Base-by-base conservation (phyloP, 2,113 vertebrate genomes). In the Cochlearius cochlearius region DNA sequence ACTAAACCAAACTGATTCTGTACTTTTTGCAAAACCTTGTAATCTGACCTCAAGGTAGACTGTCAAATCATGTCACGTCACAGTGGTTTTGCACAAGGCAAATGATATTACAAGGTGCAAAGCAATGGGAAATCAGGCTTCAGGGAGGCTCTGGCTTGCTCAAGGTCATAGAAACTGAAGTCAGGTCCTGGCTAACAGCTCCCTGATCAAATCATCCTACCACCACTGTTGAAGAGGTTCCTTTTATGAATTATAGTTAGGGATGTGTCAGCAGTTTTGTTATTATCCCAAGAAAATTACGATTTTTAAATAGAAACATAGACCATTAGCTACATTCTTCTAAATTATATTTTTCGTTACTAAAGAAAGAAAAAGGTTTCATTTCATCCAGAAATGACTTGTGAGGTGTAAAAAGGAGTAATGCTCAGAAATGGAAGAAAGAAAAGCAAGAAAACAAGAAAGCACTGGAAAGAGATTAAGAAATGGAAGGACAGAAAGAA, bases 161-260 rank as follows among this genome's bases (percentile, higher is more conserved):
- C 73, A 97, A 85, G 84, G 92, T 94, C 89, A 76, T 1, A 69
- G 56, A 85, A 94, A 92, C 21, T 75, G 58, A 94, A 85, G 66
- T 75, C 45, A 94, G 73, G 49, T 79, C 52, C 60, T 72, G 43
- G 56, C 36, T 81, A 92, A 95, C 64, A 94, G 45, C 45, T 90
- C 45, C 52, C 73, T 82, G 34, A 91, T 69, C 8, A 1, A 94
- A 81, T 89, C 73, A 89, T 12, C 58, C 64, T 29, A 29, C 30
- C 27, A 27, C 10, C 2, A 0, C 19, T 39, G 11, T 7, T 68
- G 27, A 52, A 93, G 39, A 84, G 52, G 92, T 60, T 75, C 1
- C 2, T 75, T 95, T 81, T 41, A 72, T 30, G 69, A 94, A 63
- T 73, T 55, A 64, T 7, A 71, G 36, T 81, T 39, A 87, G 30